phyloP scores from a whole-genome alignment of 1,140 invertebrate genomes.

The Akabosia matsudoensis region DNA sequence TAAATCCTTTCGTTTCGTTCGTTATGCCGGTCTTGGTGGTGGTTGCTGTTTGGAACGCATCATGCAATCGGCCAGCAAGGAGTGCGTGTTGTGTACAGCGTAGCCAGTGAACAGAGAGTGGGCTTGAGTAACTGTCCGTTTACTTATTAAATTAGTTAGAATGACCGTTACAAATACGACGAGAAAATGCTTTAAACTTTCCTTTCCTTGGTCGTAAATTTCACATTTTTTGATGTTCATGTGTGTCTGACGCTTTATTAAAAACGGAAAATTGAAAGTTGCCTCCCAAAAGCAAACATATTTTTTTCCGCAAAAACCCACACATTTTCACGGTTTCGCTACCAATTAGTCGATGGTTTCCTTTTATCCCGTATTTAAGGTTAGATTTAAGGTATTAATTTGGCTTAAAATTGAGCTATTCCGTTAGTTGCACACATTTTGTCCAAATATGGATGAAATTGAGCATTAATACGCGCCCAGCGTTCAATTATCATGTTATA shows the following conservation, averaged over 20 bases:
- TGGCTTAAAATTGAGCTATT: not conserved
- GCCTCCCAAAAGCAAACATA: not conserved
- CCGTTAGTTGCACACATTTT: not conserved
- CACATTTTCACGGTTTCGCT: too few species aligned
- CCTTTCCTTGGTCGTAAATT: not conserved
- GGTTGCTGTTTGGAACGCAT: not conserved
- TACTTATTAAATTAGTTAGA: not conserved
- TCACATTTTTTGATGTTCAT: too few species aligned
- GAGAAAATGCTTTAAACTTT: not conserved
- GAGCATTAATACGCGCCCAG: not conserved
- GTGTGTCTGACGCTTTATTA: not conserved
- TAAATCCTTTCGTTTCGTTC: slow-evolving; percentile 17
- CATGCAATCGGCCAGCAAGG: not conserved
- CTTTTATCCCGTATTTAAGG: too few species aligned
- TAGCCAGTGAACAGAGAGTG: too few species aligned
- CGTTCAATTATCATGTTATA: not conserved
- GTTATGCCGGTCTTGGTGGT: not conserved
- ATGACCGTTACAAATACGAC: slow-evolving; percentile 9
- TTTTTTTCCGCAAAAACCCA: too few species aligned
- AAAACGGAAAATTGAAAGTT: not conserved
- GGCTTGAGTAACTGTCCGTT: not conserved
- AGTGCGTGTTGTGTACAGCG: not conserved
- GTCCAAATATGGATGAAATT: not conserved
- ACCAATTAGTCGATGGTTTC: too few species aligned
- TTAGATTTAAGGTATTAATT: too few species aligned